Base-by-base conservation (phyloP, 2,113 vertebrate genomes). In the Grantiella picta region DNA sequence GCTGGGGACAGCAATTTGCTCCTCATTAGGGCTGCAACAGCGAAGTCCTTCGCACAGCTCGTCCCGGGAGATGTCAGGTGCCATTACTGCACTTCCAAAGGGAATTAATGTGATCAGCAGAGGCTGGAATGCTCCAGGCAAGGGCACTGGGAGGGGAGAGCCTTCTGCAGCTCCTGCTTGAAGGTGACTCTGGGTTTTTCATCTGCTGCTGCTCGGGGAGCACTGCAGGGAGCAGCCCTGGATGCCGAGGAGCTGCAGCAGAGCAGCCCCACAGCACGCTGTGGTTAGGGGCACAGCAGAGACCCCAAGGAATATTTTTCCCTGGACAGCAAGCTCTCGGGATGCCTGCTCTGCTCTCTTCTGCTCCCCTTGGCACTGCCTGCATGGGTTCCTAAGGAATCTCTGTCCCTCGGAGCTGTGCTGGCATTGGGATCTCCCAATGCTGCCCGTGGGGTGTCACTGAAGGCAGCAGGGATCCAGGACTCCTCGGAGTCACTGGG, bases 21-120 rank as follows among this genome's bases (percentile, higher is more conserved):
- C 73, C 90, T 93, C 92, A 33, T 96, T 82, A 87, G 40, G 63
- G 82, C 28, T 9, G 22, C 63, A 85, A 93, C 82, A 36, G 80
- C 40, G 31, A 49, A 82, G 42, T 23, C 52, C 44, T 63, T 60
- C 70, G 70, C 65, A 17, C 19, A 60, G 70, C 29, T 83, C 56
- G 61, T 53, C 87, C 92, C 44, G 7, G 49, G 92, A 87, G 81
- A 47, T 80, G 66, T 69, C 88, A 85, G 70, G 66, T 79, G 90
- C 44, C 36, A 12, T 93, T 64, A 60, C 36, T 60, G 73, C 38
- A 3, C 40, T 80, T 87, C 76, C 50, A 50, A 84, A 57, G 57
- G 85, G 83, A 91, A 95, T 90, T 15, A 57, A 68, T 52, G 80
- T 70, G 19, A 87, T 71, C 44, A 36, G 70, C 40, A 57, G 66